These are phyloP conservation scores for Ornithoptera alexandrae DNA, from an alignment of 2,888 invertebrate genomes.

Conservation along the genomic window DNA sequence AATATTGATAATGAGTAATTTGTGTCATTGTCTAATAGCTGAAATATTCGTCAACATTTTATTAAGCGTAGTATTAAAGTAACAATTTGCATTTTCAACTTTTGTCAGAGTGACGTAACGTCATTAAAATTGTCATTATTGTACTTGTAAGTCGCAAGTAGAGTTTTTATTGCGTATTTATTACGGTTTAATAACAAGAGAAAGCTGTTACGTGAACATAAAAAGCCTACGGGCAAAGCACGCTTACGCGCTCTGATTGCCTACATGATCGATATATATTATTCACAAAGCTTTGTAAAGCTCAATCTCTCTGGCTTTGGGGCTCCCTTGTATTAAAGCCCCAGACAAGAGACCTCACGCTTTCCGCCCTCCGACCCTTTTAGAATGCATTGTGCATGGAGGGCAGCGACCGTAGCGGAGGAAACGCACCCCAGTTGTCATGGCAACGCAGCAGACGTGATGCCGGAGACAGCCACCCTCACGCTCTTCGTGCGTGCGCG, in stretches of 20 bases:
- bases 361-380: constrained; percentile 61
- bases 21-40: too few relatives aligned
- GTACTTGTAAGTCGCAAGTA: constrained; percentile 9
- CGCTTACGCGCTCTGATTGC: constrained; percentile 25
- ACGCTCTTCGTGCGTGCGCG: constrained; percentile 48
- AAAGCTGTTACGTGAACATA: constrained; percentile 25
- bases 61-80: not conserved
- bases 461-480: constrained; percentile 41
- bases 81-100: not conserved
- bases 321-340: constrained; percentile 58
- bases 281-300: constrained; percentile 36
- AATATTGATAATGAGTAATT: too few relatives aligned
- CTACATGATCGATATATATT: constrained; percentile 29
- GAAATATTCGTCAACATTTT: not conserved
- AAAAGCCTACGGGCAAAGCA: constrained; percentile 27
- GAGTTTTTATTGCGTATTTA: constrained; percentile 18
- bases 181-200: constrained; percentile 18
- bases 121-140: not conserved
- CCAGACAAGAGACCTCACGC: constrained; percentile 61
- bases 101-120: not conserved
- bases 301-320: constrained; percentile 37
- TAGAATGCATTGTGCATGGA: constrained; percentile 58
- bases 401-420: constrained; percentile 64
- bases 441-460: constrained; percentile 68
- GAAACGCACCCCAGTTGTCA: constrained; percentile 67